Base-by-base conservation (phyloP, 2,113 vertebrate genomes). In the Mastomys natalensis region DNA sequence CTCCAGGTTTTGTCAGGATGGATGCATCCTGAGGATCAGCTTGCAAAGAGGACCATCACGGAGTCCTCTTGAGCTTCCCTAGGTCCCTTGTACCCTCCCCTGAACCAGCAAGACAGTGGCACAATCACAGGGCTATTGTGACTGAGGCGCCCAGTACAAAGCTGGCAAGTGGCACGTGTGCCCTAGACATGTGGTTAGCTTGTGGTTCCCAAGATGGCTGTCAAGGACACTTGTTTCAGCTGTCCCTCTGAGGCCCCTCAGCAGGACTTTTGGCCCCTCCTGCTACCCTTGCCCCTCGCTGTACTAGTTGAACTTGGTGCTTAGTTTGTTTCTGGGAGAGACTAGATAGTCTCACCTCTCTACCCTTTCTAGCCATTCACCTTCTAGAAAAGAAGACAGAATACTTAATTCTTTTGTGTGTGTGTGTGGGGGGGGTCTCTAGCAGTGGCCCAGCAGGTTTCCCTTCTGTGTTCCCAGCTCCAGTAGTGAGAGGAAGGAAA, bases 141-240 rank as follows among this genome's bases (percentile, higher is more conserved):
- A 37, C 43, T 34, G 29, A 37, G 21, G 22, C 2, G 21, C 53
- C 0, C 0, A 17, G n/a, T 64, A 11, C 64, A 9, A 43, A 70
- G 43, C 24, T 4, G 62, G 40, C 5, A 1, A 17, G 4, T 24
- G 0, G 29, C 1, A 22, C 43, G 11, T 48, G 31, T 34, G 10
- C 73, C 68, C 15, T 5, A 68, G 78, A 55, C 12, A 40, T n/a
- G 22, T 1, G 55, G 16, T 19, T 17, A 29, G 24, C 37, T n/a
- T 34, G 34, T 40, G 6, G 1, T 21, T 22, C 55, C n/a, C 58
- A 58, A 53, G 37, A 73, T 58, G 37, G 34, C 40, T 10, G 31
- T 68, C 51, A 64, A 73, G 51, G 15, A 73, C 58, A 43, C 58
- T 64, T 68, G 22, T 45, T 24, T 53, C 2, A 40, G 55, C n/a